A percentile compares a stretch with the other conserved stretches of the same genome.
phyloP scores from a whole-genome alignment of 2,113 vertebrate genomes.

The Microcebus lehilahytsara region DNA sequence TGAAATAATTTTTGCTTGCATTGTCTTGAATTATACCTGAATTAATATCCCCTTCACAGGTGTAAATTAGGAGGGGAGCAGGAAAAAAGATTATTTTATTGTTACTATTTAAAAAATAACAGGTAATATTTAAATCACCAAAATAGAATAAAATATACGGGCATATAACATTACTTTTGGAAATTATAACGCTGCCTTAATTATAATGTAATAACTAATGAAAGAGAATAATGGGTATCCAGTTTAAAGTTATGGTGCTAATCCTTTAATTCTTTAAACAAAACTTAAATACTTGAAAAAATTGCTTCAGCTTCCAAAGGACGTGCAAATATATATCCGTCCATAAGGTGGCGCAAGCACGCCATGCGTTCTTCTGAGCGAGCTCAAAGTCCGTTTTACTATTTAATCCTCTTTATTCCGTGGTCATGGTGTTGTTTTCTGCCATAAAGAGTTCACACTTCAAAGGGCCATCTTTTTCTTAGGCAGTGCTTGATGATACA shows the following conservation, averaged over 20 bases:
- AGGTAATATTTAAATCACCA: not conserved
- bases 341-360: slow-evolving; percentile 71
- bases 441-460: slow-evolving; percentile 53
- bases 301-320: not conserved
- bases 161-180: not conserved
- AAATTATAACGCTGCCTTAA: not conserved
- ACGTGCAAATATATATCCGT: not conserved
- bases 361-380: not conserved
- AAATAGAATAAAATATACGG: not conserved
- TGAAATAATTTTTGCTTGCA: not conserved
- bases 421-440: slow-evolving; percentile 2
- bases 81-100: not conserved
- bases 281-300: not conserved
- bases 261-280: not conserved
- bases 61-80: not conserved
- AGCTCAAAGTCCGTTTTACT: not conserved
- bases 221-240: not conserved
- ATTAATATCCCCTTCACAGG: not conserved
- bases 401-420: slow-evolving; percentile 18
- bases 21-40: not conserved
- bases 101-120: not conserved
- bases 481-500: not conserved
- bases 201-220: not conserved
- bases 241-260: not conserved
- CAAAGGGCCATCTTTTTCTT: slow-evolving; percentile 46